These are phyloP conservation scores for Vidua chalybeata DNA, from an alignment of 2,113 vertebrate genomes.

Conservation along the genomic window DNA sequence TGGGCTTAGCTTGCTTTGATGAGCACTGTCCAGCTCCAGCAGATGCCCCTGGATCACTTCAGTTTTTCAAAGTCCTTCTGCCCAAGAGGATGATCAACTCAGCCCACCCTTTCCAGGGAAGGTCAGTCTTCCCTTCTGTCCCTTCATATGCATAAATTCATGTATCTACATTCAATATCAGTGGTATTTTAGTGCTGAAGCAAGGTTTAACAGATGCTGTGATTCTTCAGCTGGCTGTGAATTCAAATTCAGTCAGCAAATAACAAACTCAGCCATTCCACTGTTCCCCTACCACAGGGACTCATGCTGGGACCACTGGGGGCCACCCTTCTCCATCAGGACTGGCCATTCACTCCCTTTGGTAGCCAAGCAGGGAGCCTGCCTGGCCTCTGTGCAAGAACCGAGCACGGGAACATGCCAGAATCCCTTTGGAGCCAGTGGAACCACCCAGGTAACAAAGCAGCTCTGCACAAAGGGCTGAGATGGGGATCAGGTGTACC, in stretches of 20 bases:
- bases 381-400: background rate
- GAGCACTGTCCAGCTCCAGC: background rate
- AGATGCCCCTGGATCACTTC: background rate
- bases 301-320: accelerated
- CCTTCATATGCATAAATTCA: background rate
- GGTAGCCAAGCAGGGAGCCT: background rate
- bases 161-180: background rate
- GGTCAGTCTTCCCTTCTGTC: background rate
- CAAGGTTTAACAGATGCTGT: background rate
- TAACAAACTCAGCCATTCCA: background rate
- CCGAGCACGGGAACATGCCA: accelerated
- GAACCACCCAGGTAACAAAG: background rate
- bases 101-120: background rate
- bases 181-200: background rate
- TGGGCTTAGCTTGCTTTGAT: background rate
- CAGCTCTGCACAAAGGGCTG: background rate
- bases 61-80: background rate
- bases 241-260: background rate
- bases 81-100: background rate
- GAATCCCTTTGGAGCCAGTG: background rate
- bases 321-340: background rate
- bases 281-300: accelerated
- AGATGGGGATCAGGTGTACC: background rate
- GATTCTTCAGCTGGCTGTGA: background rate
- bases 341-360: background rate